These are phyloP conservation scores for Papilio polyxenes DNA, from an alignment of 1,140 invertebrate species.

Conservation along the genomic window DNA sequence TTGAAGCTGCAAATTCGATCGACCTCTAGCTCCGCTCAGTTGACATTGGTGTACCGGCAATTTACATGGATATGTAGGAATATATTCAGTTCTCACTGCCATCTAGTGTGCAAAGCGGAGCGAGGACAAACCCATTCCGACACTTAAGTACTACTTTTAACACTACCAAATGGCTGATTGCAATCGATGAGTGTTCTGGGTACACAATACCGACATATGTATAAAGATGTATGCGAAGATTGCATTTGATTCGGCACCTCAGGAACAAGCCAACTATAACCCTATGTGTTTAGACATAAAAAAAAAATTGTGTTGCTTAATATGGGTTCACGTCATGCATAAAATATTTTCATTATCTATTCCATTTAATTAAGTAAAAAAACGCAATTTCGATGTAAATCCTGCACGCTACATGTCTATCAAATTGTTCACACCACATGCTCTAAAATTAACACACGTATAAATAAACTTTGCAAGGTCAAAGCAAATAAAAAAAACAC, in stretches of 20 bases:
- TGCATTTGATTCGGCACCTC: background rate
- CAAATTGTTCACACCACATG: constrained; percentile 6
- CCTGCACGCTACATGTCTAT: background rate
- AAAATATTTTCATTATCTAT: background rate
- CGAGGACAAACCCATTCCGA: constrained; percentile 20
- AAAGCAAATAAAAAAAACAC: background rate
- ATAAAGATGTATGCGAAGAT: background rate
- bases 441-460: background rate
- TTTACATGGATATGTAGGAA: constrained; percentile 33
- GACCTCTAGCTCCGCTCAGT: constrained; percentile 6
- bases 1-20: constrained; percentile 11
- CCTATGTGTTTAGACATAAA: background rate
- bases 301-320: background rate
- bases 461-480: background rate
- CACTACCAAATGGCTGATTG: background rate
- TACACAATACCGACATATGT: too few species aligned
- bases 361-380: background rate
- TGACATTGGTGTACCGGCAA: constrained; percentile 29
- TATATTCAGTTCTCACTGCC: constrained; percentile 21
- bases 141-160: constrained; percentile 8
- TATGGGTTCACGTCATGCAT: background rate
- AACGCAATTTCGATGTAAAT: background rate
- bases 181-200: background rate
- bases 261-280: too few species aligned
- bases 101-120: constrained; percentile 31